Evolutionary conservation across 2,113 vertebrate species (phyloP).

Genomic region (Cacatua alba): DNA sequence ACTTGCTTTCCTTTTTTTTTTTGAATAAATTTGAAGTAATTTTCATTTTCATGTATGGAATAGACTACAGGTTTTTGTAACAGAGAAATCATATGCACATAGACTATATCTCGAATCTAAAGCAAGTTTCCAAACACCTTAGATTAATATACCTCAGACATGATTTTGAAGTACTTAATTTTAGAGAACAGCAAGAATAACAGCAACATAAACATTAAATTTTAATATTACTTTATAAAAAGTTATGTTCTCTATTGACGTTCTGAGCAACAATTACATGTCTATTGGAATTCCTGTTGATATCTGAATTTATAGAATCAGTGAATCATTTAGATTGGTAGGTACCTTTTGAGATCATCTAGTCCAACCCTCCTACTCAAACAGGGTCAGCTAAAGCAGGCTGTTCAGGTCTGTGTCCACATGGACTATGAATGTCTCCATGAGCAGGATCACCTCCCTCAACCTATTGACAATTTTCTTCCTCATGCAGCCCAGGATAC

Average conservation of each 20-base stretch:
- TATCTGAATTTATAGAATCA: neutral
- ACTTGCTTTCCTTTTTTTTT: rapidly evolving
- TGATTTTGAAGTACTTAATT: neutral
- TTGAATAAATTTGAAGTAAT: neutral
- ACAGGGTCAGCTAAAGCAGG: neutral
- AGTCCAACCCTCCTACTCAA: neutral
- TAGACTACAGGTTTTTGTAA: neutral
- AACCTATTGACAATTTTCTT: neutral
- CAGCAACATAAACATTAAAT: neutral
- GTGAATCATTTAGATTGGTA: neutral
- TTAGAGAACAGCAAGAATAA: neutral
- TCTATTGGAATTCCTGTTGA: neutral
- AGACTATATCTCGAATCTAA: neutral
- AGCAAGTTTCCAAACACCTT: neutral
- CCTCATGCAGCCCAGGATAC: neutral
- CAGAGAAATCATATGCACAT: neutral
- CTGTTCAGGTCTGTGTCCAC: neutral
- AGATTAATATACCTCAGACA: neutral
- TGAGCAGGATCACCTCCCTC: neutral
- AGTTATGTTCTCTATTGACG: neutral
- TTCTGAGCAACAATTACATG: neutral
- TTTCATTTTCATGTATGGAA: neutral
- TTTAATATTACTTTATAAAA: neutral
- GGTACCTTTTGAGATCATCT: neutral
- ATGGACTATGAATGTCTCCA: rapidly evolving